Base-by-base conservation (phyloP, 2,888 invertebrate genomes). In the Linnaemya vulpina region DNA sequence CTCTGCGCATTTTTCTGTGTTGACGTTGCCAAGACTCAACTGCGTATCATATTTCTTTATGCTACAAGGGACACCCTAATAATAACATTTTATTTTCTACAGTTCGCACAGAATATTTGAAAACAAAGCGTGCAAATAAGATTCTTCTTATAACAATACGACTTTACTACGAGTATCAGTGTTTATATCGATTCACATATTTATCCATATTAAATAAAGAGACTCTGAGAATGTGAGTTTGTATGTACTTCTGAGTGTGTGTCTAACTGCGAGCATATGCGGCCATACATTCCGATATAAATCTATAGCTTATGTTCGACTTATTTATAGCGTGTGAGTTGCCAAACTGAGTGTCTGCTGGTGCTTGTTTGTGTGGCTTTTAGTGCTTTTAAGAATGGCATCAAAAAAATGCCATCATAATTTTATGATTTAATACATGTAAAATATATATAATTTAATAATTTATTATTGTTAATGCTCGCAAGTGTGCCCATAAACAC, bases 261-360 rank as follows among this genome's bases (percentile, higher is more conserved):
- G 17, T 49, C 3, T 43, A 11, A 2, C 20, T 53, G 58, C n/a
- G 9, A n/a, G 25, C 49, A 49, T 67, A 9, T 20, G 8, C 15
- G 35, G 20, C 17, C 17, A 22, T 35, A 53, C 15, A 22, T 43
- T 70, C 55, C 43, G 11, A n/a, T 55, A 43, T 70, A 70, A 70
- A 55, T 70, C 55, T 70, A 70, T 43, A 38, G 43, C 40, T 70
- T 71, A 58, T 71, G 58, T 58, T 40, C 9, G 20, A 25, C 58
- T 46, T 71, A 58, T 71, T 71, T 58, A 71, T 58, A 46, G 30
- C 38, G 38, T 63, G 17, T 63, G 63, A 53, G 15, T 40, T 75
- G 74, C 15, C 74, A 63, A 38, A 74, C 53, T 53, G 40, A 53
- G 38, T 75, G 25, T 35, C n/a, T 63, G 11, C 22, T 10, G 51